A percentile compares a stretch with the other conserved stretches of the same genome.
Evolutionary conservation across 2,797 vertebrate species (phyloP).

Genomic region (Cyclura pinguis): DNA sequence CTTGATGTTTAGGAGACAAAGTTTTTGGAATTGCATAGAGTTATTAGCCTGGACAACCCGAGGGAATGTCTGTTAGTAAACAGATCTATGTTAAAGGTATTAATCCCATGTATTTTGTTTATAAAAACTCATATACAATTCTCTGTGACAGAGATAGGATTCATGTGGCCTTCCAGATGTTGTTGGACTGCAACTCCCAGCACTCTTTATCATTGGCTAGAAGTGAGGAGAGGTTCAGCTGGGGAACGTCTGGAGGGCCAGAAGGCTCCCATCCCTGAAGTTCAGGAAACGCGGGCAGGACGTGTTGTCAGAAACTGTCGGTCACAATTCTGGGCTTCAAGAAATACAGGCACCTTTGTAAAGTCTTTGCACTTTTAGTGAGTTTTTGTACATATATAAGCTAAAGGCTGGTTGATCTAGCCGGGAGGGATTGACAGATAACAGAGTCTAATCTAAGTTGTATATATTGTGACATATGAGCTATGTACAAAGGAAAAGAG

Average conservation of each 20-base stretch:
- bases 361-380: conserved; percentile 78
- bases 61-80: neutral
- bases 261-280: neutral
- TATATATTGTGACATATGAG: conserved; percentile 73
- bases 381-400: conserved; percentile 70
- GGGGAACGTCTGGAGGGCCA: too few species aligned
- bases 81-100: neutral
- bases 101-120: neutral
- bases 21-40: conserved; percentile 51
- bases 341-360: conserved; percentile 74
- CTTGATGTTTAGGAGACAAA: conserved; percentile 44
- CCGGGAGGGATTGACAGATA: conserved; percentile 62
- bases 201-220: too few species aligned
- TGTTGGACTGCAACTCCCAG: too few species aligned
- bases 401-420: conserved; percentile 66
- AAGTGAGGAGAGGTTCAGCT: too few species aligned
- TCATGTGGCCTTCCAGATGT: too few species aligned
- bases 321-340: conserved; percentile 70
- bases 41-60: neutral
- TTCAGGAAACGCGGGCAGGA: neutral
- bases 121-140: too few species aligned
- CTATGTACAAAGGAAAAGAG: conserved; percentile 42
- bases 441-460: conserved; percentile 60
- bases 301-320: conserved; percentile 33
- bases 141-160: too few species aligned